phyloP scores from a whole-genome alignment of 2,888 invertebrate genomes.

The Orthosia gothica region DNA sequence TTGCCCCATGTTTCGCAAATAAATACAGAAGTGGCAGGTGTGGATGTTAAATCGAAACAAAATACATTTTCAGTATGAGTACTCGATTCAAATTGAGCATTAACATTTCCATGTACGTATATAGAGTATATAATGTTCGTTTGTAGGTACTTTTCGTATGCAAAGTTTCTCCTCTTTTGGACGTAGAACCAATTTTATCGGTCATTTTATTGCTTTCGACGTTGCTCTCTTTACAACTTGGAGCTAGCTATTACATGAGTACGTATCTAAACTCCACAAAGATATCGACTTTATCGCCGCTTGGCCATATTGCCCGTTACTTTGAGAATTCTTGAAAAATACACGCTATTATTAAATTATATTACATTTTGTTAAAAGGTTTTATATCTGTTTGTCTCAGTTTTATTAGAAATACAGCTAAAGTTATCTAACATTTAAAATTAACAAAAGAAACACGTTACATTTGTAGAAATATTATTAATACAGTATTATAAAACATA shows the following conservation, averaged over 20 bases:
- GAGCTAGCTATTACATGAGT: conserved; percentile 68
- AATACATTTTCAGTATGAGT: conserved; percentile 47
- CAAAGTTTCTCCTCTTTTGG: conserved; percentile 72
- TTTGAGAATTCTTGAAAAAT: conserved; percentile 53
- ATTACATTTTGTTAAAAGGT: background rate
- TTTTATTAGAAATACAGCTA: background rate
- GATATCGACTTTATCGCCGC: conserved; percentile 66
- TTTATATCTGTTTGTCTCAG: background rate
- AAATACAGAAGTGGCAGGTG: conserved; percentile 40
- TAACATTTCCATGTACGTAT: conserved; percentile 58
- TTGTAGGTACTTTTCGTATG: conserved; percentile 68
- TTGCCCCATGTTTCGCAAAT: conserved; percentile 22
- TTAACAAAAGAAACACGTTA: background rate
- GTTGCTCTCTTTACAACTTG: conserved; percentile 68
- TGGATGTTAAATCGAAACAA: conserved; percentile 48
- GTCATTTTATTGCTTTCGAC: conserved; percentile 72
- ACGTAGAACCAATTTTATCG: conserved; percentile 70
- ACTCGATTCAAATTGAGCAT: conserved; percentile 52
- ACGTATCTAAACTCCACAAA: conserved; percentile 68
- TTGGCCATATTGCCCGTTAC: conserved; percentile 57
- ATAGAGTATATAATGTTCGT: conserved; percentile 60
- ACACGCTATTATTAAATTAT: conserved; percentile 39
- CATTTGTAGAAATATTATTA: background rate
- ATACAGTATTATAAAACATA: background rate
- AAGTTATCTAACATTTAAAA: background rate